These are phyloP conservation scores for Actenoides lindsayi DNA, from an alignment of 2,113 vertebrate species.

Conservation along the genomic window DNA sequence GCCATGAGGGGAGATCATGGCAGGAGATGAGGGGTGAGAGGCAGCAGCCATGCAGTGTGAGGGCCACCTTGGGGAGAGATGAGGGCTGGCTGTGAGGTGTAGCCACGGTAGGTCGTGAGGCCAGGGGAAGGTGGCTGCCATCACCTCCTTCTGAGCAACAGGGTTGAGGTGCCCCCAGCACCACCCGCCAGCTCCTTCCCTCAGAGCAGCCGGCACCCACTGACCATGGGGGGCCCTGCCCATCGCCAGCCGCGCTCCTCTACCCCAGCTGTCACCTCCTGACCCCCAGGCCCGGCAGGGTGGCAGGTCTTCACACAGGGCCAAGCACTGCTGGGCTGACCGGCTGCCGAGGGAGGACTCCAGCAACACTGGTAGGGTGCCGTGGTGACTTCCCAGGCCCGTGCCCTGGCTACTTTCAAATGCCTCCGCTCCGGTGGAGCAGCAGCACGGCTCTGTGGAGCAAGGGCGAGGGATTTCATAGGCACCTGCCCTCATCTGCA, in stretches of 20 bases:
- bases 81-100: background rate
- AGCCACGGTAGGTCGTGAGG: background rate
- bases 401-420: rapidly evolving
- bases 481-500: background rate
- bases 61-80: background rate
- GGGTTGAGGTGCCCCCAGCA: background rate
- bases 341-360: background rate
- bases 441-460: background rate
- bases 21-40: background rate
- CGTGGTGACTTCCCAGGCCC: rapidly evolving
- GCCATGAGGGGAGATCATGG: background rate
- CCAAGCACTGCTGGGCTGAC: rapidly evolving
- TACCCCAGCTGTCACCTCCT: background rate
- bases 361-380: background rate
- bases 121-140: background rate
- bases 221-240: background rate
- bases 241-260: rapidly evolving
- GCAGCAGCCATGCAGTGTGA: background rate
- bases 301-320: rapidly evolving
- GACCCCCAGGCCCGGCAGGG: no score
- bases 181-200: background rate
- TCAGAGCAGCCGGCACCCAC: rapidly evolving
- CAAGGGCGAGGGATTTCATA: background rate
- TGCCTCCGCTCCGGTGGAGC: rapidly evolving
- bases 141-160: background rate